Percentiles rank a stretch among this genome's conserved stretches.
These are phyloP conservation scores for Agapetus fuscipes DNA, from an alignment of 2,888 invertebrate genomes.

Conservation along the genomic window DNA sequence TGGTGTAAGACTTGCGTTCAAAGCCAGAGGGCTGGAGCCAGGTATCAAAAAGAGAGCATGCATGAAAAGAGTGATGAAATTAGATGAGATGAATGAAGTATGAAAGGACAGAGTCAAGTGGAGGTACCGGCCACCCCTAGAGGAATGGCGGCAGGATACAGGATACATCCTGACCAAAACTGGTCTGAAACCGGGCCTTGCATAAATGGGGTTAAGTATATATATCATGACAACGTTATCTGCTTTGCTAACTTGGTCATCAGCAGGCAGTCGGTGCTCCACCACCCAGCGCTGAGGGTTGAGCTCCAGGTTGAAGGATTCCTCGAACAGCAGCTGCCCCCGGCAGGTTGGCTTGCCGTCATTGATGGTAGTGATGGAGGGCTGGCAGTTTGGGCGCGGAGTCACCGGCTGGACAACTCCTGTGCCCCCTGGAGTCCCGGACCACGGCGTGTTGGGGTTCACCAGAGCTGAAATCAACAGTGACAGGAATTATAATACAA, in stretches of 20 bases:
- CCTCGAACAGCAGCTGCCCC: slow-evolving; percentile 49
- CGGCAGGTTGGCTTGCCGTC: slow-evolving; percentile 34
- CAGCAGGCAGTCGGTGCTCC: slow-evolving; percentile 46
- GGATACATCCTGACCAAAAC: no score
- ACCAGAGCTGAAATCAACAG: slow-evolving; percentile 12
- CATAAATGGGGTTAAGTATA: slow-evolving; percentile 1
- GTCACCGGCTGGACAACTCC: background rate
- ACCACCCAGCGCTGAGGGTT: slow-evolving; percentile 44
- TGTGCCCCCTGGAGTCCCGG: background rate
- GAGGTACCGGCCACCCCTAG: no score
- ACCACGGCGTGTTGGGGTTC: slow-evolving; percentile 8
- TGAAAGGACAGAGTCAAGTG: no score
- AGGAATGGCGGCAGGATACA: no score
- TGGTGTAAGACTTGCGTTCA: no score
- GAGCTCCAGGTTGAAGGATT: slow-evolving; percentile 43
- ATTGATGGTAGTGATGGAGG: slow-evolving; percentile 30
- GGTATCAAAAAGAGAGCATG: no score
- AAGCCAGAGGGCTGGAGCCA: no score
- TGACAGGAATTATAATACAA: no score
- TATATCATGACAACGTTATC: slow-evolving; percentile 13
- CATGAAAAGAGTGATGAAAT: no score
- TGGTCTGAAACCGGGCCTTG: background rate
- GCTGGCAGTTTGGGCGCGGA: slow-evolving; percentile 25
- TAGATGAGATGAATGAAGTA: no score
- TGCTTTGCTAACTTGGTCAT: slow-evolving; percentile 32